These are phyloP conservation scores for Cerastis leucographa DNA, from an alignment of 2,888 invertebrate species.

Conservation along the genomic window DNA sequence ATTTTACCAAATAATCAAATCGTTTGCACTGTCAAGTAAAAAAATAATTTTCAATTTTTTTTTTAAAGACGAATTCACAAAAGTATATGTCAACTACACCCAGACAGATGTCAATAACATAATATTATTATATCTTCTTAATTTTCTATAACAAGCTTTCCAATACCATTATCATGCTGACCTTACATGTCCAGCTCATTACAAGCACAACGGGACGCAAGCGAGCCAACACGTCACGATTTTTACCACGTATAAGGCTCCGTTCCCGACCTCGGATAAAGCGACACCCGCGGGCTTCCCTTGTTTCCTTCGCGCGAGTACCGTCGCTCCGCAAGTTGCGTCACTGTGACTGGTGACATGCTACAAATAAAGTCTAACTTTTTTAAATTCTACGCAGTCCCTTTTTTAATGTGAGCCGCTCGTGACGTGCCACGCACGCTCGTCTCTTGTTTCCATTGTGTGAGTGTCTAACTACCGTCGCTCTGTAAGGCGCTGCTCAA, in stretches of 20 bases:
- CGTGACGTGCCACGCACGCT: background rate
- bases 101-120: background rate
- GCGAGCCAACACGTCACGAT: slow-evolving; percentile 13
- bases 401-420: background rate
- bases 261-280: background rate
- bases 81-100: background rate
- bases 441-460: background rate
- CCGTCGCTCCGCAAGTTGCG: background rate
- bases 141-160: background rate
- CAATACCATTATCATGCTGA: background rate
- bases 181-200: slow-evolving; percentile 35
- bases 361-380: background rate
- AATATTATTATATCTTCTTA: background rate
- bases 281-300: background rate
- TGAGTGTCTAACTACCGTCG: background rate
- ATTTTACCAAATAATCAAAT: background rate
- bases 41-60: background rate
- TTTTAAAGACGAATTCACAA: background rate
- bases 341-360: background rate
- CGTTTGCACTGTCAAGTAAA: background rate
- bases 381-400: background rate
- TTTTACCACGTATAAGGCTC: slow-evolving; percentile 14
- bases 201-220: slow-evolving; percentile 20
- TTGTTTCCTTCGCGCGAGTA: background rate
- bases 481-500: background rate